Evolutionary conservation across 2,113 vertebrate species (phyloP), one percentile per base, ranked within the genome.

Genomic region (Emberiza fucata): DNA sequence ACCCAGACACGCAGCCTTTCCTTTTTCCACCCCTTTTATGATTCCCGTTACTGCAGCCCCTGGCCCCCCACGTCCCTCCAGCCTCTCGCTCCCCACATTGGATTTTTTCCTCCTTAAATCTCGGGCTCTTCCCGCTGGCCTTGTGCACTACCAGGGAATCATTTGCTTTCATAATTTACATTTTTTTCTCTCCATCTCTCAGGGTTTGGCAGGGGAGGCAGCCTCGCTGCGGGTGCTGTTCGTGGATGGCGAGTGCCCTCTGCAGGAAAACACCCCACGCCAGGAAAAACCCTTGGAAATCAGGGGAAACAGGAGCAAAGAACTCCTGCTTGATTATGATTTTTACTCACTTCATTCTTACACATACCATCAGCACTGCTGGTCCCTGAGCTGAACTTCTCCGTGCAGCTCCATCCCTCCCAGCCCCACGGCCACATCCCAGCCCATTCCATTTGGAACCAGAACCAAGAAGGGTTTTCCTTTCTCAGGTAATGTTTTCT

Each of bases 201-300:
- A 39, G 94, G 95, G 82, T 95, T 87, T 90, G 84, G 66, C 48
- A 7, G 39, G 56, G 83, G 70, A 76, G 33, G 89, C 82, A 39
- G 86, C 13, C 12, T 45, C 20, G 9, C 37, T 42, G 79, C 16
- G 3, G 44, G 44, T 44, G 73, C 42, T 48, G 97, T 97, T 73
- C 88, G 42, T 97, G 97, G 98, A 97, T 95, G 89, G 75, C 97
- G 95, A 98, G 96, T 97, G 98, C 98, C 98, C 98, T 97, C 98
- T 98, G 95, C 98, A 98, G 98, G 98, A 71, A 19, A 25, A 95
- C 50, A 31, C 31, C 39, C 63, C 70, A 63, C 45, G 48, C 39
- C 59, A 27, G 21, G 29, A 39, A 37, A 42, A 71, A 42, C 64
- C 57, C 63, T 29, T 23, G 14, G 51, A 47, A 78, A 60, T 4